Base-by-base conservation (phyloP, 2,113 vertebrate genomes). In the Hippoglossus stenolepis region DNA sequence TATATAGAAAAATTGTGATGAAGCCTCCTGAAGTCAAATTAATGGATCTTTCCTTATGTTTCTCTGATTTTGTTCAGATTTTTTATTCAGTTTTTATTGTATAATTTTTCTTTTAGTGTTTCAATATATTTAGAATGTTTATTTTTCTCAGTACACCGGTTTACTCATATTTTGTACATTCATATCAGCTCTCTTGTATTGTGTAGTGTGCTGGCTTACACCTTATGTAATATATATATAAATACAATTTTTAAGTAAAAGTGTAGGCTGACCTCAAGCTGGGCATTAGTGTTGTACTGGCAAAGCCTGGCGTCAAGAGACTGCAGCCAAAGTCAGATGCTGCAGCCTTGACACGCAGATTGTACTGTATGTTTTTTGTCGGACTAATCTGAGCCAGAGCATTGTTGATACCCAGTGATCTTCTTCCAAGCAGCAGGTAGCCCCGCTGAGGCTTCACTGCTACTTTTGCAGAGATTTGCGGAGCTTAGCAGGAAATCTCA, bases 401-500 rank as follows among this genome's bases (percentile, higher is more conserved):
- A 40, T 67, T 73, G 66, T 26, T 59, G 68, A 85, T 76, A 76
- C 65, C 57, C 61, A 64, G 62, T 74, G 65, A 84, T 77, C 62
- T 69, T 70, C 56, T 53, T 70, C 31, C 67, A 71, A 43, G 53
- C 54, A 59, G 72, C 59, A 72, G 74, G 65, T 82, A 56, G 63
- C 69, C 70, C 0, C 53, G 20, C 78, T 70, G 75, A 70, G 73
- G 58, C 73, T 65, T 58, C 67, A 31, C 38, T 1, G 57, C 66
- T 82, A 56, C 63, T 72, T 70, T 67, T 56, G 40, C 77, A 84
- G 77, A 84, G 75, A 26, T 83, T 87, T 88, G 24, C 6, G 31
- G 26, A 54, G 80, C 4, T 89, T 82, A 80, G 59, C 60, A 20
- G 60, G 54, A 84, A 88, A 80, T 84, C 71, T 70, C 49, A 23